Evolutionary conservation across 2,888 invertebrate genomes (phyloP).

Genomic region (Tipula confusa): DNA sequence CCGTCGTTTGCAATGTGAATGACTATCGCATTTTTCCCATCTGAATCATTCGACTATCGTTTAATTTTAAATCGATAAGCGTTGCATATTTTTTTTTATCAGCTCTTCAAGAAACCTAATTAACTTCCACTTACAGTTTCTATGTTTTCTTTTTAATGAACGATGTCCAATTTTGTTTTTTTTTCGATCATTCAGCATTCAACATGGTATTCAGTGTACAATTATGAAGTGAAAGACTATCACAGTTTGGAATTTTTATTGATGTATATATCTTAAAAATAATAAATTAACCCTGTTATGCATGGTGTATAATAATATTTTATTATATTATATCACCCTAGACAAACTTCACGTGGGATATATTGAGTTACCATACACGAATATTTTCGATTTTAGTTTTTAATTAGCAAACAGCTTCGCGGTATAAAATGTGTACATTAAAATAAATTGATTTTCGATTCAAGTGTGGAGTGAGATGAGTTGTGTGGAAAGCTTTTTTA

Average conservation of each 20-base stretch:
- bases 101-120: neutral
- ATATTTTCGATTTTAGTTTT: neutral
- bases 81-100: neutral
- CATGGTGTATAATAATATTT: neutral
- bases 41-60: neutral
- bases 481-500: neutral
- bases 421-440: neutral
- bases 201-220: neutral
- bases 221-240: neutral
- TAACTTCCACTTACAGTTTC: neutral
- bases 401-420: neutral
- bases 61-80: neutral
- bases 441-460: neutral
- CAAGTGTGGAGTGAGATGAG: neutral
- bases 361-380: neutral
- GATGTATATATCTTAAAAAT: neutral
- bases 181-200: neutral
- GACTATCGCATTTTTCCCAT: neutral
- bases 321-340: no score
- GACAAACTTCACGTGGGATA: no score
- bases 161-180: neutral
- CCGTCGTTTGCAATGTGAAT: neutral
- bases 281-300: neutral
- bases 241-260: neutral
- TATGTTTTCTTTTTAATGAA: neutral